These are phyloP conservation scores for Pocota personata DNA, from an alignment of 2,888 invertebrate genomes.

Conservation along the genomic window DNA sequence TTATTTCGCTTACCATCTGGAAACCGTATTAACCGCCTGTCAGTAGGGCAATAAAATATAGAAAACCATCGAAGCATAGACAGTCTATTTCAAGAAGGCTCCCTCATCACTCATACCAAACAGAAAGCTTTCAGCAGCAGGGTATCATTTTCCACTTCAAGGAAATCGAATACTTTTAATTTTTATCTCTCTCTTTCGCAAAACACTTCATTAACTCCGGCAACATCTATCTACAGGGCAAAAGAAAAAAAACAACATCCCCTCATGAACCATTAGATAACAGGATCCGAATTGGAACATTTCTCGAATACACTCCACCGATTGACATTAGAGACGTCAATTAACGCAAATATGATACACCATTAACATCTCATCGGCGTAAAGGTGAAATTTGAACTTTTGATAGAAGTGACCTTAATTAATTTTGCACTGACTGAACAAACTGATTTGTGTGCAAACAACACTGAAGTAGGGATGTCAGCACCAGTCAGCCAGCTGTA, in stretches of 20 bases:
- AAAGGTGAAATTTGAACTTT: constrained; percentile 18
- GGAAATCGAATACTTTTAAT: constrained; percentile 28
- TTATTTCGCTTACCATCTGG: not conserved
- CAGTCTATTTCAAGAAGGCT: not conserved
- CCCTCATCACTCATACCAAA: not conserved
- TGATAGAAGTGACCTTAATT: constrained; percentile 34
- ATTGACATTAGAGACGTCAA: constrained; percentile 45
- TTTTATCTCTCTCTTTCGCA: not conserved
- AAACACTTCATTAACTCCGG: constrained; percentile 21
- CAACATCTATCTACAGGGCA: not conserved
- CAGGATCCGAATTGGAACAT: not conserved
- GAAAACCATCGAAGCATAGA: not conserved
- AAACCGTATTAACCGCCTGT: not conserved
- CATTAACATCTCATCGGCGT: constrained; percentile 22
- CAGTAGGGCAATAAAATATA: not conserved
- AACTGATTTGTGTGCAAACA: constrained; percentile 31
- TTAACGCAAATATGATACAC: constrained; percentile 27
- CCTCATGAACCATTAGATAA: not conserved
- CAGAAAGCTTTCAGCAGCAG: constrained; percentile 5
- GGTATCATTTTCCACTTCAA: constrained; percentile 37
- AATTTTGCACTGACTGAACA: constrained; percentile 8
- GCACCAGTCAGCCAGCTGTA: not conserved
- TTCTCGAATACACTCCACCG: not conserved
- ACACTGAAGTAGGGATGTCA: not conserved
- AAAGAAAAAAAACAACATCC: not conserved